Conservation (phyloP, 2,113 vertebrate species). For the Sitta europaea region DNA sequence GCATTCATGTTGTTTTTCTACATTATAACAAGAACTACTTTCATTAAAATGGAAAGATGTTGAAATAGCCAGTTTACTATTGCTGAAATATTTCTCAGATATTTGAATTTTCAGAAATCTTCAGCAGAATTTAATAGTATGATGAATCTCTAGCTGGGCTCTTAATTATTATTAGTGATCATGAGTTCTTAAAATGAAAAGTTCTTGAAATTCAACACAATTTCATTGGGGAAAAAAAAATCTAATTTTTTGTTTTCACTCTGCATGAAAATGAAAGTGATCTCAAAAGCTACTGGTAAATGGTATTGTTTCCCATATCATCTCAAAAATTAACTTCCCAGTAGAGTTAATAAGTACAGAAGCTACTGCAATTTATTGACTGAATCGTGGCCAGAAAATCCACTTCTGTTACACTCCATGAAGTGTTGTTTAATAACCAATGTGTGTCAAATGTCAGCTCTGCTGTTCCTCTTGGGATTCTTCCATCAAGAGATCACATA, state of each 20-base stretch:
- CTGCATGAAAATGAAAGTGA: background rate
- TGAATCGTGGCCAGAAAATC: background rate
- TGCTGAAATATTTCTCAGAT: background rate
- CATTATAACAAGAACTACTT: background rate
- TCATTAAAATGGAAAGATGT: background rate
- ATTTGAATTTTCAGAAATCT: background rate
- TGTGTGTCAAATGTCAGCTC: background rate
- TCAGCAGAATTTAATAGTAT: background rate
- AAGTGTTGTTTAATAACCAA: background rate
- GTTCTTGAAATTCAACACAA: background rate
- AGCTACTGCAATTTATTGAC: background rate
- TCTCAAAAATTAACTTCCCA: constrained; percentile 16
- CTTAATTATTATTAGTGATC: background rate
- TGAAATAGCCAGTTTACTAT: background rate
- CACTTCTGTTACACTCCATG: background rate
- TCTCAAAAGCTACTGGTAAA: background rate
- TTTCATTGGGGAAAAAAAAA: background rate
- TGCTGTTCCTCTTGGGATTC: background rate
- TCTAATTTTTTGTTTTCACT: background rate
- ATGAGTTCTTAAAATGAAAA: background rate
- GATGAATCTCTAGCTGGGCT: background rate
- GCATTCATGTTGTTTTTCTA: background rate
- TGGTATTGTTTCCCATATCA: background rate
- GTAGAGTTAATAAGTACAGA: background rate
- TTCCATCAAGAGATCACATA: background rate